These are phyloP conservation scores for Cliona cf. orientalis DNA, from an alignment of 37 sponge, comb jelly and placozoan genomes.

Conservation along the genomic window DNA sequence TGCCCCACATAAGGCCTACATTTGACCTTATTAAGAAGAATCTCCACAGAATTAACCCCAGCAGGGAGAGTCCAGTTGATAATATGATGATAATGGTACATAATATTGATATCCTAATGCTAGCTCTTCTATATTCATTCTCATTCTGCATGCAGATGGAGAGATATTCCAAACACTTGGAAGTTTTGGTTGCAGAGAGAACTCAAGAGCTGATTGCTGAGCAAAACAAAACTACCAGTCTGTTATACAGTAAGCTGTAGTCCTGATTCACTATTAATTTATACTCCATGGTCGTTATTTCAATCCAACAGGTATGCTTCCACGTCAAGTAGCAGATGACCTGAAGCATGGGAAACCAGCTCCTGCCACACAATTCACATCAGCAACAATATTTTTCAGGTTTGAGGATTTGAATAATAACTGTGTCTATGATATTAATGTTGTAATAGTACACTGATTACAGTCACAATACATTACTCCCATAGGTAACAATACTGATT, in stretches of 20 bases:
- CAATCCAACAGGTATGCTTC: conserved; percentile 76
- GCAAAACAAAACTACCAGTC: conserved; percentile 77
- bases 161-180: conserved; percentile 91
- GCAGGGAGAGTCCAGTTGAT: conserved; percentile 85
- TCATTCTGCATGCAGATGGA: conserved; percentile 72
- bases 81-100: conserved; percentile 89
- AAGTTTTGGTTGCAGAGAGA: conserved; percentile 82
- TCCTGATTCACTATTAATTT: neutral
- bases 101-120: neutral
- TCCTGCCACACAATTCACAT: conserved; percentile 46
- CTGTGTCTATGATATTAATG: neutral
- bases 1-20: conserved; percentile 57
- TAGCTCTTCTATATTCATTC: neutral
- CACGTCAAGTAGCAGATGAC: conserved; percentile 80
- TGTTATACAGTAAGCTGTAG: conserved; percentile 77
- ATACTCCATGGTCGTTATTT: neutral
- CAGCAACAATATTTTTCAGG: conserved; percentile 89
- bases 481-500: no score
- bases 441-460: neutral
- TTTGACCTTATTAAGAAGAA: conserved; percentile 80
- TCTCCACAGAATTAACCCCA: conserved; percentile 69
- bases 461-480: no score
- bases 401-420: conserved; percentile 9
- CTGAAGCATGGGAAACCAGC: conserved; percentile 83
- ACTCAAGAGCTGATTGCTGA: conserved; percentile 86